A percentile compares a stretch with the other conserved stretches of the same genome.
Evolutionary conservation across 2,113 vertebrate species (phyloP).

Genomic region (Loxodonta africana): DNA sequence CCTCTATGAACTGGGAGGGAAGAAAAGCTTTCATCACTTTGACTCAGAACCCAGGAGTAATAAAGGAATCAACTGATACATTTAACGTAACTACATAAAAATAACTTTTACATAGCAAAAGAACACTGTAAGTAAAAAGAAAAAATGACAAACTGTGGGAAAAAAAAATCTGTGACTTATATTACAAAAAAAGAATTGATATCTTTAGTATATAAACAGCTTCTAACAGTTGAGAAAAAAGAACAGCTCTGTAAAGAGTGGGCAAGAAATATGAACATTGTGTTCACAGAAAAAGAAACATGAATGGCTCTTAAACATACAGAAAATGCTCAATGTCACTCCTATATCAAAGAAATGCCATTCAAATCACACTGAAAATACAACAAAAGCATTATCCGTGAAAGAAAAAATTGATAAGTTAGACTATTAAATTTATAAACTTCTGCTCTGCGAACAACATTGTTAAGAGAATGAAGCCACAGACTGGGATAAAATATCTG

Average conservation of each 20-base stretch:
- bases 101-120: background rate
- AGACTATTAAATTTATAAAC: background rate
- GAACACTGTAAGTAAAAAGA: background rate
- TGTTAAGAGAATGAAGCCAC: background rate
- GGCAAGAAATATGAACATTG: background rate
- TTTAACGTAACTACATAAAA: background rate
- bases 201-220: background rate
- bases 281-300: background rate
- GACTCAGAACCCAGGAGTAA: background rate
- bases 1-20: no score
- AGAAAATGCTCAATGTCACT: background rate
- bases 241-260: background rate
- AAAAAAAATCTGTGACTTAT: background rate
- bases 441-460: background rate
- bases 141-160: background rate
- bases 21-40: background rate
- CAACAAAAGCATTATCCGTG: background rate
- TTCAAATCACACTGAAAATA: background rate
- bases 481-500: no score
- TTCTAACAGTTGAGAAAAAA: background rate
- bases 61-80: background rate
- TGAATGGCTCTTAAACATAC: background rate
- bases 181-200: background rate
- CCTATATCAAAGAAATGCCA: background rate
- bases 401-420: background rate